phyloP scores from a whole-genome alignment of 2,797 vertebrate genomes.

The Tamandua tetradactyla region DNA sequence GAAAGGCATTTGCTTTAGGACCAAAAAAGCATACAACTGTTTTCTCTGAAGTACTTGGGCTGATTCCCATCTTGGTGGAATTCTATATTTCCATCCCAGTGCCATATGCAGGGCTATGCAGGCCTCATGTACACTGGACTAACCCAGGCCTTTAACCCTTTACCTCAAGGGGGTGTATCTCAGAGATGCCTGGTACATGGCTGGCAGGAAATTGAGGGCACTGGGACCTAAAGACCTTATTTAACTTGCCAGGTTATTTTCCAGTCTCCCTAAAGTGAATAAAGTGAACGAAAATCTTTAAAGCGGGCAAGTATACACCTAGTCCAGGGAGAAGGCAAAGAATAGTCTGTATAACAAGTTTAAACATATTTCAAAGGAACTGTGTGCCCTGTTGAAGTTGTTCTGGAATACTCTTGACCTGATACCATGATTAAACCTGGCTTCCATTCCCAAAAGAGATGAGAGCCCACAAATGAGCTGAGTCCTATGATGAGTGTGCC shows the following conservation, averaged over 20 bases:
- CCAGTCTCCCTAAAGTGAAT: constrained; percentile 26
- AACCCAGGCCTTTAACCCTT: not conserved
- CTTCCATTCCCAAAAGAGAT: not conserved
- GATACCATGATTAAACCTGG: not conserved
- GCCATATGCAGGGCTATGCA: not conserved
- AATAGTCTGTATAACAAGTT: not conserved
- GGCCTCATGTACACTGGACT: not conserved
- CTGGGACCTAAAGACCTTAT: not conserved
- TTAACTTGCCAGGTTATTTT: not conserved
- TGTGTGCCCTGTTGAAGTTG: not conserved
- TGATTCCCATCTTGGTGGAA: not conserved
- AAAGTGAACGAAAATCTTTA: constrained; percentile 38
- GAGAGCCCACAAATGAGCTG: not conserved
- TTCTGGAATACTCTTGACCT: constrained; percentile 24
- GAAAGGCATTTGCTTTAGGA: not conserved
- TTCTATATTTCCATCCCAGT: not conserved
- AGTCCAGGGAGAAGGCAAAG: not conserved
- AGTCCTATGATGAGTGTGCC: not conserved
- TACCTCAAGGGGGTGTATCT: not conserved
- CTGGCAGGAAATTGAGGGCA: not conserved
- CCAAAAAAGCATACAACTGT: not conserved
- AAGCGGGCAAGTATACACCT: not conserved
- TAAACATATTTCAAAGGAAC: not conserved
- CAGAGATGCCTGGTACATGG: not conserved
- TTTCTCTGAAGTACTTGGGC: not conserved